Conservation (phyloP, 2,888 invertebrate genomes). For the Cryptosula pallasiana region DNA sequence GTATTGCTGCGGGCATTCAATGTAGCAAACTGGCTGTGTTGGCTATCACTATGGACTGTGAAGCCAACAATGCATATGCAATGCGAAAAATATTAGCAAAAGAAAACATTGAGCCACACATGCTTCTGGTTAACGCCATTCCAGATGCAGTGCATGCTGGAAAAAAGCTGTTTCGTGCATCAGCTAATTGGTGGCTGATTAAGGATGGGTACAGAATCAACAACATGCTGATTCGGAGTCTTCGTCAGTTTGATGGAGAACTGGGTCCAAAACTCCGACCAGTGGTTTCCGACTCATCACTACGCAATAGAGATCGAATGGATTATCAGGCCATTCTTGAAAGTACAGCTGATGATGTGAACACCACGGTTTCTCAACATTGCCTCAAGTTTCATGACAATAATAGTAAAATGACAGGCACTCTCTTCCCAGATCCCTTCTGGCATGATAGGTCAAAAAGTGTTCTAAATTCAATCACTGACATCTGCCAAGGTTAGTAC, state of each 20-base stretch:
- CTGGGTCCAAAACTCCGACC: not conserved
- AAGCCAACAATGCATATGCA: not conserved
- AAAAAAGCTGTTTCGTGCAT: not conserved
- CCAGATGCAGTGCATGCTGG: not conserved
- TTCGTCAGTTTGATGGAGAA: not conserved
- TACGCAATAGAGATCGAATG: not conserved
- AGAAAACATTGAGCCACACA: not conserved
- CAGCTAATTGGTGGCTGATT: not conserved
- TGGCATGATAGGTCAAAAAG: not conserved
- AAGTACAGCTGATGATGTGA: no score
- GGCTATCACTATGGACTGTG: not conserved
- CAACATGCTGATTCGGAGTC: not conserved
- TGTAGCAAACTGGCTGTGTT: not conserved
- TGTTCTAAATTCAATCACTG: not conserved
- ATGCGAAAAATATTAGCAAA: not conserved
- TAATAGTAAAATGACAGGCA: no score
- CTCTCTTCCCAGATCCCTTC: not conserved
- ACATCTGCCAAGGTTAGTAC: not conserved
- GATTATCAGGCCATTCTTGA: not conserved
- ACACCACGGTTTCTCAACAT: no score
- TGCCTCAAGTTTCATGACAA: no score
- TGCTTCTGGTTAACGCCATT: not conserved
- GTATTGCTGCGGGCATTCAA: not conserved
- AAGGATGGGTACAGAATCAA: not conserved
- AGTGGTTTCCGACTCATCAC: not conserved